Evolutionary conservation across 2,797 vertebrate species (phyloP).

Genomic region (Parauchenoglanis punctatus): DNA sequence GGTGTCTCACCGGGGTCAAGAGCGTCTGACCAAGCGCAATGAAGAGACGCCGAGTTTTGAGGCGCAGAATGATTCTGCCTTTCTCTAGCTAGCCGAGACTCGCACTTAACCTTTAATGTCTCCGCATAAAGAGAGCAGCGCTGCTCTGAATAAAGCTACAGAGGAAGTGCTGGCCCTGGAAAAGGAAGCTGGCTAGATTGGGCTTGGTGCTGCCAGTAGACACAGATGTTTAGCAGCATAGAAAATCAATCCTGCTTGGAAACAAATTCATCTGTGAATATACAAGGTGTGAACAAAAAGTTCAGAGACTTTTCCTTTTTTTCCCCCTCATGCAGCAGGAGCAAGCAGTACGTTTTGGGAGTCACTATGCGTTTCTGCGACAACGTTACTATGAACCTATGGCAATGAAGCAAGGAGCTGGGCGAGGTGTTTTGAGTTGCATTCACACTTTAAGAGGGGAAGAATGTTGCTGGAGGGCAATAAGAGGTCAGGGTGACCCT

Average conservation of each 20-base stretch:
- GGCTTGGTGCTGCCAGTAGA: constrained; percentile 8
- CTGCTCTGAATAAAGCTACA: neutral
- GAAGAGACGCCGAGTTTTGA: neutral
- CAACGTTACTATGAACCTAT: no score
- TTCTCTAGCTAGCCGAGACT: constrained; percentile 6
- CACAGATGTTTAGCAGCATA: constrained; percentile 11
- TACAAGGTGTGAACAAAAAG: no score
- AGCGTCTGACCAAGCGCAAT: neutral
- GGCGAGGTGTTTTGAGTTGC: no score
- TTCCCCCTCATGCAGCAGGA: no score
- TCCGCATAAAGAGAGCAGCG: neutral
- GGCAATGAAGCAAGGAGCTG: no score
- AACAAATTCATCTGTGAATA: neutral
- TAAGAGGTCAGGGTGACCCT: no score
- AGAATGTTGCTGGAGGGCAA: no score
- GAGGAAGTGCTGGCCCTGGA: neutral
- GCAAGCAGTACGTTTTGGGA: no score
- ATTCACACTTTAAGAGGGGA: no score
- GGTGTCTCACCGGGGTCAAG: constrained; percentile 14
- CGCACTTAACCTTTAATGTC: constrained; percentile 39
- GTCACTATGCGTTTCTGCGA: no score
- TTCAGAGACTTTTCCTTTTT: no score
- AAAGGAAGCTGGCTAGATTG: constrained; percentile 4
- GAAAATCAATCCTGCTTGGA: constrained; percentile 17
- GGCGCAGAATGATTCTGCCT: neutral